Base-by-base conservation (phyloP, 2,888 invertebrate genomes). In the Cheilosia vulpina region DNA sequence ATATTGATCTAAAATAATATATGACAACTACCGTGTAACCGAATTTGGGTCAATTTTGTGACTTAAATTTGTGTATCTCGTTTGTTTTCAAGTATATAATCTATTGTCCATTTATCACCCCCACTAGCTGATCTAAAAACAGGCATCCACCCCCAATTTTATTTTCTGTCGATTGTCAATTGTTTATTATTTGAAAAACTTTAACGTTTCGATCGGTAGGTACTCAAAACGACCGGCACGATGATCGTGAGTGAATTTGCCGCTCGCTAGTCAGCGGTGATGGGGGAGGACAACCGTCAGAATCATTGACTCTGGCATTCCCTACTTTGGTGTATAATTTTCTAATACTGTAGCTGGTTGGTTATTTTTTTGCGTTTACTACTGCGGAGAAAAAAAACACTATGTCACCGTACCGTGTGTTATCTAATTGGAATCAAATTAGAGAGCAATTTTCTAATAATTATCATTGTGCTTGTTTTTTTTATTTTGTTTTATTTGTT, bases 401-500 rank as follows among this genome's bases (percentile, higher is more conserved):
- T 57, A 68, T 81, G 66, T 81, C 62, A 66, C 45, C 24, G 75
- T 13, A 38, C 13, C 38, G 38, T 38, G 38, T 76, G 65, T 75
- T 76, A 76, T 80, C 66, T 81, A 85, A 85, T 85, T 81, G 81
- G 55, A 81, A 72, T 81, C 76, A 66, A 85, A 81, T 85, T 85
- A 73, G 72, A 81, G 55, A 81, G 60, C 72, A 85, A 85, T 81
- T 80, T 85, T 81, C 76, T 80, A 68, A 81, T 81, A 81, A 81
- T 79, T 85, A 77, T 72, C 57, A 55, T 77, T 81, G 52, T 17
- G 21, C 43, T 79, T 57, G 66, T 58, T 52, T 57, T 63, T 72
- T 19, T 24, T 41, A 43, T 69, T 77, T 63, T 13, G 60, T 17
- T 47, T 38, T n/a, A 17, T 45, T 66, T 34, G 21, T 19, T 57